Evolutionary conservation across 2,888 invertebrate species (phyloP).

Genomic region (Epiblema foenella): DNA sequence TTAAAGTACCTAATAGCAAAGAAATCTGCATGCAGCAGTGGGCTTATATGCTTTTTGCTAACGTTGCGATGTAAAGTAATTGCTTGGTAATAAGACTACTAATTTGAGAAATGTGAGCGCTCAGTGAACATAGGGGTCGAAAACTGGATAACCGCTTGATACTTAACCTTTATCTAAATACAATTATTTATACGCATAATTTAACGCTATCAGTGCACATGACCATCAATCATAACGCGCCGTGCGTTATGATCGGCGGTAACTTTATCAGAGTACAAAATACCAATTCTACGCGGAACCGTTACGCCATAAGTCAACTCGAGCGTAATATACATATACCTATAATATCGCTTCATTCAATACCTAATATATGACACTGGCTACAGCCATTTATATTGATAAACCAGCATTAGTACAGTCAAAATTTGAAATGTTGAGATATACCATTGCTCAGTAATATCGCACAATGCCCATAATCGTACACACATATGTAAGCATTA

Average conservation of each 20-base stretch:
- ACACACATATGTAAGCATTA: not conserved
- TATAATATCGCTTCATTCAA: not conserved
- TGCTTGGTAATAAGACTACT: not conserved
- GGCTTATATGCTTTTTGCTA: not conserved
- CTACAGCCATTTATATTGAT: not conserved
- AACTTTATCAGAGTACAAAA: not conserved
- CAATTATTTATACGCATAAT: not conserved
- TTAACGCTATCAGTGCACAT: constrained; percentile 8
- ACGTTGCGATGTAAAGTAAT: not conserved
- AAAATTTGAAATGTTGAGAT: not conserved
- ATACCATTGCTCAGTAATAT: not conserved
- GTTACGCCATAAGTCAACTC: no score
- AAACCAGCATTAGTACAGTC: not conserved
- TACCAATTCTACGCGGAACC: not conserved
- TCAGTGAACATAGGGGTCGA: not conserved
- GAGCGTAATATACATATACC: no score
- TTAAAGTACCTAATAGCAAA: not conserved
- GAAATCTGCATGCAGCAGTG: not conserved
- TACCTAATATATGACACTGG: not conserved
- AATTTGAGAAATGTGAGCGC: constrained; percentile 4
- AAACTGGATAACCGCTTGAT: no score
- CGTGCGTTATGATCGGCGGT: not conserved
- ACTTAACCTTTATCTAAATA: not conserved
- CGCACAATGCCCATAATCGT: not conserved
- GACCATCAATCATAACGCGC: not conserved